Percentiles rank a stretch among this genome's conserved stretches.
Conservation (phyloP, 2,797 vertebrate species). For the Acrossocheilus wenchowensis region DNA sequence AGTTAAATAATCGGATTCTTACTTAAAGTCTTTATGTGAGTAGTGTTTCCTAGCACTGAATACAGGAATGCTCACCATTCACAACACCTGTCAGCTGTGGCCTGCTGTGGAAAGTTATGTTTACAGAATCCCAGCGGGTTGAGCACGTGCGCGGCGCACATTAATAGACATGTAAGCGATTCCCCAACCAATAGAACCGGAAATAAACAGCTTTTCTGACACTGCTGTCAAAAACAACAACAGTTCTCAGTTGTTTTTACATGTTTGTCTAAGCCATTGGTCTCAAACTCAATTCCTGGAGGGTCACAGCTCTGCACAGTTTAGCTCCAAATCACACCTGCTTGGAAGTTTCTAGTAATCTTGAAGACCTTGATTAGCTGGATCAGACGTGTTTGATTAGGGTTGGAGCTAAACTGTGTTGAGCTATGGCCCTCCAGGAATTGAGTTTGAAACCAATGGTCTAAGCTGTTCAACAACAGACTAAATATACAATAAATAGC, state of each 20-base stretch:
- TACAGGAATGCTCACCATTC: not conserved
- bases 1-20: not conserved
- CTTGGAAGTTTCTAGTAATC: too few relatives aligned
- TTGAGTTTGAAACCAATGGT: too few relatives aligned
- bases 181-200: not conserved
- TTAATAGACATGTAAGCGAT: not conserved
- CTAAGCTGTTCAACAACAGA: not conserved
- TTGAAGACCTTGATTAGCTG: too few relatives aligned
- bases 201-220: not conserved
- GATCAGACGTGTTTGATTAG: too few relatives aligned
- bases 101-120: constrained; percentile 21
- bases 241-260: not conserved
- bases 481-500: not conserved
- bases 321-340: too few relatives aligned
- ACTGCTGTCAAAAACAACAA: not conserved
- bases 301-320: too few relatives aligned
- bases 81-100: not conserved
- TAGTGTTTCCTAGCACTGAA: not conserved
- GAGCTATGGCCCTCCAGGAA: too few relatives aligned
- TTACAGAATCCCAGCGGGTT: constrained; percentile 7
- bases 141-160: constrained; percentile 1
- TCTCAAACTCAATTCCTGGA: too few relatives aligned
- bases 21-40: not conserved
- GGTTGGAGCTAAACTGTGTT: too few relatives aligned
- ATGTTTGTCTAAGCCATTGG: not conserved